These are phyloP conservation scores for Athripsodes cinereus DNA, from an alignment of 2,888 invertebrate genomes.

Conservation along the genomic window DNA sequence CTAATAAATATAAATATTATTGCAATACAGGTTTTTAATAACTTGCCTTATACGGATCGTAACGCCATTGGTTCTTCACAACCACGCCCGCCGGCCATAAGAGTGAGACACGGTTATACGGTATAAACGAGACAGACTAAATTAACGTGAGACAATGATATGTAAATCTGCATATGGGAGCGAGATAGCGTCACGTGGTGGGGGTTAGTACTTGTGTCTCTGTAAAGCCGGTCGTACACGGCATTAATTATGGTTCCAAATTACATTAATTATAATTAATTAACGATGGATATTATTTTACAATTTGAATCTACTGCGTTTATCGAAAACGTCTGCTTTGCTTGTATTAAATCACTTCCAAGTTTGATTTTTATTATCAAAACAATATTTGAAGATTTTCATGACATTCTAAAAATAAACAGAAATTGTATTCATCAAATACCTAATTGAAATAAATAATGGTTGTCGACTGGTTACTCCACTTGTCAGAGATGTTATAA, in stretches of 20 bases:
- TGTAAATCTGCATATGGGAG: slow-evolving; percentile 15
- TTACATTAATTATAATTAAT: too few relatives aligned
- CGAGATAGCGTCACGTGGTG: slow-evolving; percentile 9
- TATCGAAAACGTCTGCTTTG: too few relatives aligned
- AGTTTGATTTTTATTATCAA: too few relatives aligned
- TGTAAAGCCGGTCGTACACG: slow-evolving; percentile 9
- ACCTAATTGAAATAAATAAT: too few relatives aligned
- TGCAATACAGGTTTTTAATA: slow-evolving; percentile 55
- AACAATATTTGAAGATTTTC: too few relatives aligned
- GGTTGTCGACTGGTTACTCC: too few relatives aligned
- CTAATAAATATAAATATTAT: too few relatives aligned
- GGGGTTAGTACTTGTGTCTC: slow-evolving; percentile 1
- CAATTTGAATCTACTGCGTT: too few relatives aligned
- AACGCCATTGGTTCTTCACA: slow-evolving; percentile 49
- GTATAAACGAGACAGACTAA: slow-evolving; percentile 10
- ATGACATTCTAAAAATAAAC: too few relatives aligned
- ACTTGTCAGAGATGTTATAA: too few relatives aligned
- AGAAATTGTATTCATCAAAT: too few relatives aligned
- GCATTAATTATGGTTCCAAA: neutral
- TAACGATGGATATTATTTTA: neutral
- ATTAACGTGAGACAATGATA: slow-evolving; percentile 15
- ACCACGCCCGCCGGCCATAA: slow-evolving; percentile 49
- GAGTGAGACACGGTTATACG: slow-evolving; percentile 44
- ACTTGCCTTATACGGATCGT: slow-evolving; percentile 51
- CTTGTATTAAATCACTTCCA: too few relatives aligned